Base-by-base conservation (phyloP, 2,113 vertebrate species). In the Heterochromis multidens region DNA sequence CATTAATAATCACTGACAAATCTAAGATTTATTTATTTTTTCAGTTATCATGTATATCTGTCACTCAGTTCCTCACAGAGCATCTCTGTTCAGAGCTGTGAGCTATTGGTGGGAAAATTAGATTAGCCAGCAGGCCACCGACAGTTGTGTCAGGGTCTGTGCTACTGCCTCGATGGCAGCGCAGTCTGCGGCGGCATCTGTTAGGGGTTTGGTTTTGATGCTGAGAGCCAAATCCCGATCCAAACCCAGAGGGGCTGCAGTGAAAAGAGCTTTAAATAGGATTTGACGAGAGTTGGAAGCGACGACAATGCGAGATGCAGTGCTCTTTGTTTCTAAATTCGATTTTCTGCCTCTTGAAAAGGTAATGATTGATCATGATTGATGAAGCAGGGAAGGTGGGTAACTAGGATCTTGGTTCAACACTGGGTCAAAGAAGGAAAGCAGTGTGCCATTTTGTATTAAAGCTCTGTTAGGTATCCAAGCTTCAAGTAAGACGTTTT, bases 171-270 rank as follows among this genome's bases (percentile, higher is more conserved):
- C 27, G 2, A 52, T 58, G 40, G 61, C 70, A n/a, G 31, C 16
- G 2, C 4, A 60, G 65, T 82, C 57, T 83, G 85, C 3, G 9
- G 76, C 11, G 4, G 72, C 87, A 89, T 90, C 88, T 91, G 90
- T 88, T 81, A 2, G 62, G 67, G 49, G 62, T 90, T 88, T 84
- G 89, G 29, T 79, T 46, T 25, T 46, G 60, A 61, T 79, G 61
- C 33, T 6, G 11, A 14, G 78, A 67, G 85, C 86, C 79, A 89
- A 80, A 82, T 57, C 56, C 57, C 10, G 4, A 4, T 76, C 79
- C 77, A 63, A 77, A 49, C 67, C 79, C 25, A 54, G 70, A 78
- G 79, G 67, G 61, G 59, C 80, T 43, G 62, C 58, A 46, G 52
- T 54, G 67, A 35, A 31, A 79, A 43, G 0, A 60, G 84, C 84